Base-by-base conservation (phyloP, 2,888 invertebrate genomes). In the Cistogaster globosa region DNA sequence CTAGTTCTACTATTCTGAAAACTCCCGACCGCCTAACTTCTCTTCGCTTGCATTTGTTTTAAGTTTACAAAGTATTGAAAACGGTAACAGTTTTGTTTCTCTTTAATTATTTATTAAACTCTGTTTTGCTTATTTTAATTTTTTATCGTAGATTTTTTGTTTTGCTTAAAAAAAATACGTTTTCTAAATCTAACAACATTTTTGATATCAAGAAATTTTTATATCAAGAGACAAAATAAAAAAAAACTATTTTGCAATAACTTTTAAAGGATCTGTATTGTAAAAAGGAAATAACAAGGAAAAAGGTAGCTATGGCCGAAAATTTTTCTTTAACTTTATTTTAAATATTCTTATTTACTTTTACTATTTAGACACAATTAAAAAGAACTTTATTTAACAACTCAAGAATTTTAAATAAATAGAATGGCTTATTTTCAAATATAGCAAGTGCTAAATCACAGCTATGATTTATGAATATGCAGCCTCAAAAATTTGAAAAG, bases 241-340 rank as follows among this genome's bases (percentile, higher is more conserved):
- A 84, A 77, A 84, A 84, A 83, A 42, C 69, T 85, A 85, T 85
- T 82, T 85, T 85, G 65, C 60, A 72, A 77, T 65, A 84, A 84
- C 20, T 80, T 72, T 53, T 67, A 67, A 36, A 60, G 51, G 51
- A 32, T 7, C 7, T 32, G 5, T 42, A 62, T 71, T 55, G 11
- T 26, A 9, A 45, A 11, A 53, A 58, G 65, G 72, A 60, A 58
- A 38, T 1, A 12, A n/a, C n/a, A n/a, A 62, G 11, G 32, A 63
- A 63, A 75, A 42, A 42, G 12, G 63, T 65, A 55, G 18, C 11
- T 51, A 20, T 2, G 7, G 2, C 48, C 18, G 9, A 18, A 8
- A n/a, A n/a, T n/a, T 11, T 18, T 18, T 8, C 11, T 18, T 5
- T 26, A 32, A 18, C 4, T 22, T 63, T 18, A 8, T 38, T 42